Percentiles rank a stretch among this genome's conserved stretches.
Evolutionary conservation across 2,113 vertebrate species (phyloP).

Genomic region (Tinamus guttatus): DNA sequence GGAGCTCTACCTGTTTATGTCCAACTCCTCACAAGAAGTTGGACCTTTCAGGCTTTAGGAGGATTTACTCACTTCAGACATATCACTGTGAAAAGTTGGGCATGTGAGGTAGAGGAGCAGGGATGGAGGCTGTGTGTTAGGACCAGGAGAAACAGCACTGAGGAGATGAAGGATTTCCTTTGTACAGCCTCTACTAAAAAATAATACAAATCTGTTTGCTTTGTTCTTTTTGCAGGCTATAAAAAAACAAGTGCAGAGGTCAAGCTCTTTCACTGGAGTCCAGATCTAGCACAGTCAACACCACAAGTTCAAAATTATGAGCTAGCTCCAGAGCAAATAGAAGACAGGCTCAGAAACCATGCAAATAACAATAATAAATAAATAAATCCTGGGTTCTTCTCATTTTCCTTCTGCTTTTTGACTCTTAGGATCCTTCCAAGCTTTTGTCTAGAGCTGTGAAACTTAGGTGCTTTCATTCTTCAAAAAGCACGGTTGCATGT

Average conservation of each 20-base stretch:
- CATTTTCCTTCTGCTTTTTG: not conserved
- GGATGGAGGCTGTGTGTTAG: not conserved
- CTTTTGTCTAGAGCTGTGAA: not conserved
- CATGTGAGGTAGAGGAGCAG: not conserved
- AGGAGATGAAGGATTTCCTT: not conserved
- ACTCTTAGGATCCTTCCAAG: not conserved
- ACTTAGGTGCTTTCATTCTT: not conserved
- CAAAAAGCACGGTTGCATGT: not conserved
- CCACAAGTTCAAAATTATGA: not conserved
- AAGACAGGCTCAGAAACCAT: not conserved
- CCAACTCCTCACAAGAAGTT: not conserved
- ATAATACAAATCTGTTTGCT: not conserved
- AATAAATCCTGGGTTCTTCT: not conserved
- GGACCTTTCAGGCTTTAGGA: not conserved
- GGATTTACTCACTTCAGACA: not conserved
- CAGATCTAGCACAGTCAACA: not conserved
- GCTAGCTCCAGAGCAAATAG: not conserved
- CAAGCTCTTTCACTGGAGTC: not conserved
- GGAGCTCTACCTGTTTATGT: not conserved
- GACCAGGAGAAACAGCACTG: not conserved
- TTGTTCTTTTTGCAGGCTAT: not conserved
- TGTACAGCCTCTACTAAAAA: not conserved
- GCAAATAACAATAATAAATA: slow-evolving; percentile 26
- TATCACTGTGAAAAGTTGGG: not conserved
- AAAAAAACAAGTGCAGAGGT: not conserved